Conservation (phyloP, 2,888 invertebrate genomes). For the Ochropleura plecta region DNA sequence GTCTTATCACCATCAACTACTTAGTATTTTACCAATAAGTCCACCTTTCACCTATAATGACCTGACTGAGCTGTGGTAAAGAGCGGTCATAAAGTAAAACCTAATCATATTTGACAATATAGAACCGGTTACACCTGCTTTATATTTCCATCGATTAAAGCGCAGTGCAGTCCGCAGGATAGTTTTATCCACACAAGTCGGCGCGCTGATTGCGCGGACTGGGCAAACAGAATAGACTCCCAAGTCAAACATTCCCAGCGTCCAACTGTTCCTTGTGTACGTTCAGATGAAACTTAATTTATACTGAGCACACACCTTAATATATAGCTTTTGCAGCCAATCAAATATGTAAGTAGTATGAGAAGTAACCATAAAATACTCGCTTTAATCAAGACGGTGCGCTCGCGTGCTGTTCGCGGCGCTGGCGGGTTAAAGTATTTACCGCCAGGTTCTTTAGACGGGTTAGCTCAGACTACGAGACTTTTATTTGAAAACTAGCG, state of each 20-base stretch:
- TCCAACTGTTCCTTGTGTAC: conserved; percentile 64
- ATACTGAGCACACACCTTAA: conserved; percentile 51
- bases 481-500: conserved; percentile 6
- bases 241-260: conserved; percentile 75
- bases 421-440: conserved; percentile 31
- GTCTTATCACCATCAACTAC: not conserved
- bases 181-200: conserved; percentile 62
- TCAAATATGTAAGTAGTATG: conserved; percentile 55
- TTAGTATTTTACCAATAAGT: not conserved
- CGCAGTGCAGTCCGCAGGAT: conserved; percentile 55
- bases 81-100: not conserved
- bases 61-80: not conserved
- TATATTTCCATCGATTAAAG: conserved; percentile 46
- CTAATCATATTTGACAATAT: not conserved
- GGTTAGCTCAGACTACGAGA: not conserved
- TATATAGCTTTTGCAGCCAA: conserved; percentile 54
- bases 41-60: not conserved
- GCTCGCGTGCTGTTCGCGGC: conserved; percentile 4
- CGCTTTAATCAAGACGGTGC: conserved; percentile 34
- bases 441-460: conserved; percentile 9
- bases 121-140: not conserved
- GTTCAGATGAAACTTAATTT: conserved; percentile 67
- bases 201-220: conserved; percentile 80
- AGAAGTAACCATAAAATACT: conserved; percentile 36
- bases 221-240: conserved; percentile 77